Base-by-base conservation (phyloP, 2,113 vertebrate species). In the Sprattus sprattus region DNA sequence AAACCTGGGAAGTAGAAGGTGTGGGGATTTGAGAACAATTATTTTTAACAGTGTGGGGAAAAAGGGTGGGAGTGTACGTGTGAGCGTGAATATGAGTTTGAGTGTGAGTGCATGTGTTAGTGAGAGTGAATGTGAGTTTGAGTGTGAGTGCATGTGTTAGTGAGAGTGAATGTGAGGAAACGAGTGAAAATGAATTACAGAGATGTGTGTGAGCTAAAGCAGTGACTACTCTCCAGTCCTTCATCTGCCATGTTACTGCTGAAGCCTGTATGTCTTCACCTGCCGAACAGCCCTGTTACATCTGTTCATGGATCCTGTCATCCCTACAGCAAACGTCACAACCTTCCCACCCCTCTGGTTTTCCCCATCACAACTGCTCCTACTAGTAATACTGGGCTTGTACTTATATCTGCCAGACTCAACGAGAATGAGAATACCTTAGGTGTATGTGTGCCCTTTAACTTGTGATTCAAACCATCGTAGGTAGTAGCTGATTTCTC, bases 381-480 rank as follows among this genome's bases (percentile, higher is more conserved):
- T 82, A 60, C 81, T 85, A 86, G 89, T 82, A 88, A 39, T 78
- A 78, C 28, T 39, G 3, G 0, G 64, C 87, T 90, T 88, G 60
- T 89, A 84, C 8, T 54, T 81, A 81, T 18, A 67, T 22, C 50
- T 87, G 46, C 39, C 39, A 32, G 45, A 32, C 25, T 25, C 46
- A 44, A 25, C 49, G 28, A 60, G 45, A 57, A 13, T 20, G 47
- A 83, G 47, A 86, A 45, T 32, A 45, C 67, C 46, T 20, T 80
- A 45, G 78, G 52, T n/a, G 13, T 78, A 25, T 81, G 52, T 83
- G 25, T 83, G 49, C 88, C 85, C 90, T 89, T 92, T 87, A 92
- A 89, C 85, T 89, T 92, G 93, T 94, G 89, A 89, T 86, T 75
- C 83, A 85, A 87, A 89, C 78, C 91, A 85, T 84, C 87, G 87